Base-by-base conservation (phyloP, 2,888 invertebrate species). In the Acanthosoma haemorrhoidale region DNA sequence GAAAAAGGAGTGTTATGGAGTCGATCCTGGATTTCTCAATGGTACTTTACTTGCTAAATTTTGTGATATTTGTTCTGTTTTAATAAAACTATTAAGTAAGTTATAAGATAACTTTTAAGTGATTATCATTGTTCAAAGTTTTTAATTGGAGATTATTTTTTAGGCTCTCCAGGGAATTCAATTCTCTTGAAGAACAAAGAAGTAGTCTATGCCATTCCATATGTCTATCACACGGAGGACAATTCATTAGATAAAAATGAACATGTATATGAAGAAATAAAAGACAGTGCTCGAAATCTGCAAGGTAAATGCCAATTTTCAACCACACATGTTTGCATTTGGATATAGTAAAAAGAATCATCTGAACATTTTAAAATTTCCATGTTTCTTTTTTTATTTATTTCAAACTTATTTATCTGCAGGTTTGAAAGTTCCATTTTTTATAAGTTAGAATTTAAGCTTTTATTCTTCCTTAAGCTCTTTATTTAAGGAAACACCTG, bases 211-310 rank as follows among this genome's bases (percentile, higher is more conserved):
- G 90, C 90, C 9, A 94, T 94, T 81, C 94, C 94, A 0, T 91
- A 91, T 77, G 78, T 84, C 31, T 94, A 94, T 78, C 88, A 93
- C 76, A 89, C 91, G 73, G 89, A 89, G 63, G 82, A 82, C n/a
- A 25, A 51, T 51, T 51, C 29, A 29, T 51, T 51, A 66, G 78
- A 78, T 29, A 86, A 86, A 70, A 88, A 88, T 75, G 93, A 94
- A 76, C 93, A 94, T 77, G 87, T 94, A 0, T 94, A 94, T 77
- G 93, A 92, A 78, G 94, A 94, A 80, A 93, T 94, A 74, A 92
- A 92, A 69, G 74, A 51, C 29, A 51, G 29, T 51, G 51, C 34
- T 2, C 18, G 18, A 4, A 60, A 36, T 29, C 15, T 60, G 32
- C 51, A 70, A 51, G 59, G 34, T 70, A 68, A n/a, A n/a, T n/a